Evolutionary conservation across 2,113 vertebrate species (phyloP).

Genomic region (Amia ocellicauda): DNA sequence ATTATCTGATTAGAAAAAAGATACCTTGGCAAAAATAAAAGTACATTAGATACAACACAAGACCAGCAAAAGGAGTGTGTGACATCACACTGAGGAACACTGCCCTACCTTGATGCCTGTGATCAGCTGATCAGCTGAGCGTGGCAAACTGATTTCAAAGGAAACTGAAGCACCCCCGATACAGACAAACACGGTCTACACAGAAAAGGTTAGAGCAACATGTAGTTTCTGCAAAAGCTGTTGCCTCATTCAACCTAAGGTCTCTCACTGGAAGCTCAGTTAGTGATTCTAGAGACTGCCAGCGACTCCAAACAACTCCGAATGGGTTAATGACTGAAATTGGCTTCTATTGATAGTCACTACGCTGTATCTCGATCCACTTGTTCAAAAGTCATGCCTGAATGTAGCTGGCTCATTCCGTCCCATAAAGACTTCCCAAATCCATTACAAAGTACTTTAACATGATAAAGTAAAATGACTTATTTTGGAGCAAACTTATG

Average conservation of each 20-base stretch:
- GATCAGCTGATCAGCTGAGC: background rate
- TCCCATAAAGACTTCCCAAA: background rate
- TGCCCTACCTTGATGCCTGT: background rate
- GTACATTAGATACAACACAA: slow-evolving; percentile 30
- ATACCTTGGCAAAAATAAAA: slow-evolving; percentile 36
- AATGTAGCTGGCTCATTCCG: background rate
- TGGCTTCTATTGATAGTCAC: background rate
- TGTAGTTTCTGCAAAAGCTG: slow-evolving; percentile 15
- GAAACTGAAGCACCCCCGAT: background rate
- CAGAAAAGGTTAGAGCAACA: background rate
- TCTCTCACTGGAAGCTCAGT: background rate
- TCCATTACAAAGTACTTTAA: too few relatives aligned
- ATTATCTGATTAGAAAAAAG: slow-evolving; percentile 22
- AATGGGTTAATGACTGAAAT: background rate
- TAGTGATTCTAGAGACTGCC: background rate
- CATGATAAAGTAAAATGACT: too few relatives aligned
- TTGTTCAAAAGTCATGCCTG: background rate
- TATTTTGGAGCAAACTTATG: too few relatives aligned
- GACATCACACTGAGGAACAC: slow-evolving; percentile 4
- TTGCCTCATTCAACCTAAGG: background rate
- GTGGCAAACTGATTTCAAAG: background rate
- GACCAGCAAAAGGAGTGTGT: slow-evolving; percentile 11
- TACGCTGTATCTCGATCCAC: background rate
- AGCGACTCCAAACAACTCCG: background rate
- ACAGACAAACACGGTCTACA: slow-evolving; percentile 2